Evolutionary conservation across 2,797 vertebrate species (phyloP).

Genomic region (Pyrocephalus nanus): DNA sequence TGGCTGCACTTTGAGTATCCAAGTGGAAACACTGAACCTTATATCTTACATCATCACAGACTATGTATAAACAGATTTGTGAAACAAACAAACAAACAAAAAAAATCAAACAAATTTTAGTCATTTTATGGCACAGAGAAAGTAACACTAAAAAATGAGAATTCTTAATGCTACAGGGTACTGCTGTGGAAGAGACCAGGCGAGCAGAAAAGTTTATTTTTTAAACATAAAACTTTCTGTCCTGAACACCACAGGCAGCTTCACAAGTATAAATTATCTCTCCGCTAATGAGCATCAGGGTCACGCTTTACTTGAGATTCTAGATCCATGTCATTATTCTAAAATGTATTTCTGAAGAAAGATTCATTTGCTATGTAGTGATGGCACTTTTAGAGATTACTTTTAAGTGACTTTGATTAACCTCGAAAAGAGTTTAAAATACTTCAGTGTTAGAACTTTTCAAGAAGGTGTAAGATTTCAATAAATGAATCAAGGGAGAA

Average conservation of each 20-base stretch:
- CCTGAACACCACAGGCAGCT: not conserved
- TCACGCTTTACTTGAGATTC: constrained; percentile 33
- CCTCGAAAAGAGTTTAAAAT: constrained; percentile 26
- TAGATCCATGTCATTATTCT: constrained; percentile 36
- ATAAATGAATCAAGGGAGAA: constrained; percentile 6
- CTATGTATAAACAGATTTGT: not conserved
- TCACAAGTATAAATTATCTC: constrained; percentile 40
- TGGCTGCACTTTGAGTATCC: not conserved
- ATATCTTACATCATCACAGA: not conserved
- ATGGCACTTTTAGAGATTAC: constrained; percentile 16
- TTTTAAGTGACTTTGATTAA: constrained; percentile 58
- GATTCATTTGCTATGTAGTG: not conserved
- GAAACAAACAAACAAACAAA: not conserved
- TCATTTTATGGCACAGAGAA: not conserved
- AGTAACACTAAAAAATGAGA: not conserved
- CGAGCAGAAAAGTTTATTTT: constrained; percentile 10
- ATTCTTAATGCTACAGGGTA: not conserved
- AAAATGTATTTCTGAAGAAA: constrained; percentile 37
- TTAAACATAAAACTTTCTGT: constrained; percentile 12
- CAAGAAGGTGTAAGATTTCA: constrained; percentile 13
- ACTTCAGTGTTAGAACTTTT: constrained; percentile 2
- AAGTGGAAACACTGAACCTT: not conserved
- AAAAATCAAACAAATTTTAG: not conserved
- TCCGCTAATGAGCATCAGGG: constrained; percentile 3
- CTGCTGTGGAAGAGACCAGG: not conserved